Evolutionary conservation across 1,140 invertebrate genomes (phyloP).

Genomic region (Cydia splendana): DNA sequence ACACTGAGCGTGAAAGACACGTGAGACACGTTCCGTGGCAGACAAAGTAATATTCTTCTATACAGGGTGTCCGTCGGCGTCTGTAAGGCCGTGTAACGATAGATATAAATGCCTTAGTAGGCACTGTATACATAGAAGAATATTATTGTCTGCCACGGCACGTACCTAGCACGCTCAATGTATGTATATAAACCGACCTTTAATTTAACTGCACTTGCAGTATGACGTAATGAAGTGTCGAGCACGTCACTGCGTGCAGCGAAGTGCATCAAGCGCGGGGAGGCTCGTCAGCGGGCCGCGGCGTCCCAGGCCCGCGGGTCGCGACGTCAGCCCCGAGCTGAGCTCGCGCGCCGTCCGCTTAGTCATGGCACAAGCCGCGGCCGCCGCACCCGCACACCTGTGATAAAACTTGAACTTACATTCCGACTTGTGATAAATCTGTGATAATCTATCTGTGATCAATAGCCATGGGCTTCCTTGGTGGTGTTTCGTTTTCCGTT

Average conservation of each 20-base stretch:
- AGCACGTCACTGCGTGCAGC: constrained; percentile 36
- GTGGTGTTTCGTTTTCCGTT: constrained; percentile 63
- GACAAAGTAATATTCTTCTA: too few relatives aligned
- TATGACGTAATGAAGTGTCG: neutral
- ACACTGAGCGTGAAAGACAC: too few relatives aligned
- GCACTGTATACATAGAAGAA: too few relatives aligned
- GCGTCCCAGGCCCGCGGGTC: constrained; percentile 33
- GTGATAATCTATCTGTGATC: constrained; percentile 52
- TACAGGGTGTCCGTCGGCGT: too few relatives aligned
- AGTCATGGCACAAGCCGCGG: constrained; percentile 62
- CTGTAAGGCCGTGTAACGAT: too few relatives aligned
- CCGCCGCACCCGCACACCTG: constrained; percentile 48
- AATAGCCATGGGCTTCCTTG: constrained; percentile 62
- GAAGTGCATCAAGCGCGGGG: constrained; percentile 44
- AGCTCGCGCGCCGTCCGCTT: constrained; percentile 60
- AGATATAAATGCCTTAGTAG: too few relatives aligned
- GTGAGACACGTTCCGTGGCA: too few relatives aligned
- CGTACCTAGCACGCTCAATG: too few relatives aligned
- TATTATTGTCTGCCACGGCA: too few relatives aligned
- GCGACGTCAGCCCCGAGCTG: constrained; percentile 38
- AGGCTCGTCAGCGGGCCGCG: constrained; percentile 38
- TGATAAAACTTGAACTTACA: constrained; percentile 46
- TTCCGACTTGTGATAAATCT: constrained; percentile 54
- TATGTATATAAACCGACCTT: too few relatives aligned
- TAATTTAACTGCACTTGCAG: neutral